These are phyloP conservation scores for Corythoichthys intestinalis DNA, from an alignment of 2,113 vertebrate species.

Conservation along the genomic window DNA sequence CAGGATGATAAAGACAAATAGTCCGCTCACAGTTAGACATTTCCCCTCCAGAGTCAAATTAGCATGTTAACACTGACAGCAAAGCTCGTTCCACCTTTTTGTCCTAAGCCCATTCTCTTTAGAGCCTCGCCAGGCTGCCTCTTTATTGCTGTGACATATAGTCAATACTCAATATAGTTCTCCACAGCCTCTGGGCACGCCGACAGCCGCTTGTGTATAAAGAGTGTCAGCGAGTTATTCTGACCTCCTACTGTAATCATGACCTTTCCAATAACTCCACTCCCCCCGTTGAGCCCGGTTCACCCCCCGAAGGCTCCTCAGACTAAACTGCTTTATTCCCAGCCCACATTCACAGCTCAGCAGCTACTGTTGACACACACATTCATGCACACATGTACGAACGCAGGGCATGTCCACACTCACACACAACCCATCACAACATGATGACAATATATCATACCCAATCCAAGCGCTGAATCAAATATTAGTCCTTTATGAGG, in stretches of 20 bases:
- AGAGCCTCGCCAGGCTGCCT: conserved; percentile 65
- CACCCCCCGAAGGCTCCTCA: conserved; percentile 56
- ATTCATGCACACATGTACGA: conserved; percentile 35
- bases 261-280: conserved; percentile 76
- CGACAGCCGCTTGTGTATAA: conserved; percentile 71
- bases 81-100: conserved; percentile 60
- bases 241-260: conserved; percentile 78
- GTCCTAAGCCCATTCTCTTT: conserved; percentile 72
- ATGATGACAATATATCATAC: conserved; percentile 3
- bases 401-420: conserved; percentile 8
- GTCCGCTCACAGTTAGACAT: not conserved
- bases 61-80: conserved; percentile 63
- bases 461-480: not conserved
- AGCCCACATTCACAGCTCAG: conserved; percentile 69
- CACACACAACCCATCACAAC: not conserved
- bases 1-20: conserved; percentile 1
- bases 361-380: conserved; percentile 57
- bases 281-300: conserved; percentile 65
- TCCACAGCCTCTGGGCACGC: conserved; percentile 66
- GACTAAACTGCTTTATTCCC: conserved; percentile 66
- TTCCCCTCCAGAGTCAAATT: conserved; percentile 32
- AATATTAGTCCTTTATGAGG: not conserved
- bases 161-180: conserved; percentile 80
- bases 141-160: conserved; percentile 77
- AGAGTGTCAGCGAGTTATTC: conserved; percentile 74